These are phyloP conservation scores for Anthoscopus minutus DNA, from an alignment of 2,113 vertebrate species.

Conservation along the genomic window DNA sequence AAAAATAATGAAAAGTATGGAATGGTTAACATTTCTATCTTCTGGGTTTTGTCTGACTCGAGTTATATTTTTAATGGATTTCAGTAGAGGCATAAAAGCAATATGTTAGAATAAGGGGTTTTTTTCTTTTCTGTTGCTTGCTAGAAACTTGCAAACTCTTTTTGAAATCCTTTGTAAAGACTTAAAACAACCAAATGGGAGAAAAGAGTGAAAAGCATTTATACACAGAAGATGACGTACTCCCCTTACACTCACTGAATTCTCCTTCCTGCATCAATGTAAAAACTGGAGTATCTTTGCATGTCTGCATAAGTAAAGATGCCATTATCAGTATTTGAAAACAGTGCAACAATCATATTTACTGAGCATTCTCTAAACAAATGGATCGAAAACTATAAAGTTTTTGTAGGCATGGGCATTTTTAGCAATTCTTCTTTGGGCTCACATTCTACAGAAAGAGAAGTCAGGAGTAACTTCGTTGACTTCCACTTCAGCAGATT, in stretches of 20 bases:
- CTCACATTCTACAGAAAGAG: background rate
- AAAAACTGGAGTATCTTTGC: background rate
- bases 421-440: background rate
- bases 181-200: background rate
- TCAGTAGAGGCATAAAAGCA: background rate
- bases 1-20: background rate
- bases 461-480: background rate
- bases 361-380: background rate
- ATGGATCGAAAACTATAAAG: background rate
- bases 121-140: background rate
- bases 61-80: background rate
- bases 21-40: background rate
- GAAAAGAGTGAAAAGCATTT: background rate
- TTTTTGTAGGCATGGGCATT: background rate
- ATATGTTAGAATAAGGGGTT: background rate
- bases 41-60: background rate
- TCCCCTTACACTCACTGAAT: background rate
- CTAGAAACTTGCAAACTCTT: slow-evolving; percentile 20
- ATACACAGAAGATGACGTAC: background rate
- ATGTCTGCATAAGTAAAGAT: background rate
- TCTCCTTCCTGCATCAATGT: background rate
- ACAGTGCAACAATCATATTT: background rate
- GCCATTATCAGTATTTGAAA: background rate
- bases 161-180: slow-evolving; percentile 11
- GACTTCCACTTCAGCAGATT: background rate